Evolutionary conservation across 1,140 invertebrate species (phyloP), one percentile per base, ranked within the genome.

Genomic region (Drosophila parabipectinata): DNA sequence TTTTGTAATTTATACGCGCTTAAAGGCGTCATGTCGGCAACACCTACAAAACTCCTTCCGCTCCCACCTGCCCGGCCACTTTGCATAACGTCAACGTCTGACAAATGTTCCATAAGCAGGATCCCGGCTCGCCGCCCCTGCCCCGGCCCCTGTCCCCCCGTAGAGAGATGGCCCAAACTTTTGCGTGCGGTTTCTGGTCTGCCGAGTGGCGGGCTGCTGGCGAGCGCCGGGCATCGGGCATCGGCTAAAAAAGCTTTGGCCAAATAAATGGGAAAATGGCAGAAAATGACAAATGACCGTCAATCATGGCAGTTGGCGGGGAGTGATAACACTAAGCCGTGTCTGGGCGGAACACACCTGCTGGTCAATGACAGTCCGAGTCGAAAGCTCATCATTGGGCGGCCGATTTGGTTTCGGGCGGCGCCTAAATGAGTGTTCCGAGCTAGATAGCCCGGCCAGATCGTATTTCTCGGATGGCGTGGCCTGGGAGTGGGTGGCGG

Each of bases 231-330:
- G 32, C 9, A 28, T 21, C 77, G 81, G 82, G 39, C 77, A 75
- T 73, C 69, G 81, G 74, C 64, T 78, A 72, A 85, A 87, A 85
- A 85, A 85, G 82, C 82, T 85, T 74, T 85, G 83, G 84, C 67
- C 79, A 87, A 83, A 87, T 89, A 87, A 88, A 90, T 85, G 80
- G 75, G 58, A 57, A 79, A 88, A 90, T 85, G 77, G 76, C 79
- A 67, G 69, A 90, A 88, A 84, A 91, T 91, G 90, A 91, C 90
- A 91, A 91, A 91, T 91, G 76, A 85, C 85, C 82, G 89, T 91
- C 90, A 91, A 91, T 91, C 90, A 91, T 91, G 90, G 81, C 77
- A 91, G 79, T 14, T 59, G 57, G 64, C 39, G 39, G 26, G 24
- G 56, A 53, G 28, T 14, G 79, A 79, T 79, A 79, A 89, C 60